Evolutionary conservation across 1,140 invertebrate genomes (phyloP).

Genomic region (Penaeus japonicus): DNA sequence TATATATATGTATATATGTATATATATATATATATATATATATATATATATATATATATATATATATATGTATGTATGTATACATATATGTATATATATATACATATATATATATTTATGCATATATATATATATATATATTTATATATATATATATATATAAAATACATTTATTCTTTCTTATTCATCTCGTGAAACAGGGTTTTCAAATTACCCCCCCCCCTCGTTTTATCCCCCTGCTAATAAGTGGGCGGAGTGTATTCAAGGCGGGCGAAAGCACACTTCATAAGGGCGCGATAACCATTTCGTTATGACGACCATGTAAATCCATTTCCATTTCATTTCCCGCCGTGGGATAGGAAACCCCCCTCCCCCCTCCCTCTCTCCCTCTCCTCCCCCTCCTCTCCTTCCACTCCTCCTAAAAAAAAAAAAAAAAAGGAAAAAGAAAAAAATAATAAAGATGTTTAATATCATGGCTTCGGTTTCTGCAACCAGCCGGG

Average conservation of each 20-base stretch:
- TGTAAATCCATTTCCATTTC: no score
- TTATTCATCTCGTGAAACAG: no score
- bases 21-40: not conserved
- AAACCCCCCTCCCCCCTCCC: not conserved
- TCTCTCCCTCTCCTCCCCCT: not conserved
- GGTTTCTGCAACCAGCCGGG: no score
- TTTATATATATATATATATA: slow-evolving; percentile 11
- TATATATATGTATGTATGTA: not conserved
- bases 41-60: not conserved
- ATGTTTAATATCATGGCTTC: not conserved
- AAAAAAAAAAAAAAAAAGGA: not conserved
- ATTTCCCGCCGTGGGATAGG: not conserved
- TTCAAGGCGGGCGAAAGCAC: no score
- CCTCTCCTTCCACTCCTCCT: not conserved
- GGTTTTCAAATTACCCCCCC: no score
- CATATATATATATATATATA: slow-evolving; percentile 18
- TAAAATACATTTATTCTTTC: no score
- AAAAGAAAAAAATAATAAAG: not conserved
- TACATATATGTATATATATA: slow-evolving; percentile 13
- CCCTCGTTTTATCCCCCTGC: no score
- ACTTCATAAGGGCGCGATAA: no score
- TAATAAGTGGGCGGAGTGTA: no score
- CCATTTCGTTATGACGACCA: no score
- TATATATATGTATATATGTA: slow-evolving; percentile 2
- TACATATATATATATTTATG: not conserved